Evolutionary conservation across 2,113 vertebrate species (phyloP).

Genomic region (Noturus placidus): DNA sequence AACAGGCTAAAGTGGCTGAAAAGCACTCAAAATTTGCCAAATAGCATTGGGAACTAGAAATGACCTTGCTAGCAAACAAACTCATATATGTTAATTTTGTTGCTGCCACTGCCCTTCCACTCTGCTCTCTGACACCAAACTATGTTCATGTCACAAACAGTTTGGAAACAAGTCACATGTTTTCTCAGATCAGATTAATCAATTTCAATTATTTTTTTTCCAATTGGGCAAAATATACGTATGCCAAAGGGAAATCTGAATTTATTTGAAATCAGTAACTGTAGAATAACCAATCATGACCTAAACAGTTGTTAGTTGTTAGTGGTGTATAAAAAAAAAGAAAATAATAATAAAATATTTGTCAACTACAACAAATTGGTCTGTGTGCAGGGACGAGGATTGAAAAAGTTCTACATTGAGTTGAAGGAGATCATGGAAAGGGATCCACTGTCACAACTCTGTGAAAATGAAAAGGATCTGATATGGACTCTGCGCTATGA

Average conservation of each 20-base stretch:
- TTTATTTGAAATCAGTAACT: neutral
- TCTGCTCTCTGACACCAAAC: neutral
- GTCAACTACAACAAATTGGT: neutral
- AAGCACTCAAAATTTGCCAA: neutral
- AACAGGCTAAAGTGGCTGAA: neutral
- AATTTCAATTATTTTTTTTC: neutral
- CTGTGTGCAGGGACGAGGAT: conserved; percentile 84
- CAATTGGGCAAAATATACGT: neutral
- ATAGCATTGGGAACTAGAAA: neutral
- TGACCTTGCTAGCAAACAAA: neutral
- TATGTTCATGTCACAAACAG: neutral
- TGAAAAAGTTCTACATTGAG: conserved; percentile 93
- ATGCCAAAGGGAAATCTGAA: neutral
- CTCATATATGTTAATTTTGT: neutral
- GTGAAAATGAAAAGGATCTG: conserved; percentile 98
- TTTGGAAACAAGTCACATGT: neutral
- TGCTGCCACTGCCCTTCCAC: neutral
- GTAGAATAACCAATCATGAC: neutral
- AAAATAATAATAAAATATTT: too few relatives aligned
- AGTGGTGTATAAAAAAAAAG: neutral
- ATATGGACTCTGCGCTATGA: conserved; percentile 96
- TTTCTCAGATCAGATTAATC: neutral
- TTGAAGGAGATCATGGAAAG: conserved; percentile 98
- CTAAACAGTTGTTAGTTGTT: neutral
- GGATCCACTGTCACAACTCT: conserved; percentile 95